These are phyloP conservation scores for Morelia viridis DNA, from an alignment of 2,797 vertebrate species.

Conservation along the genomic window DNA sequence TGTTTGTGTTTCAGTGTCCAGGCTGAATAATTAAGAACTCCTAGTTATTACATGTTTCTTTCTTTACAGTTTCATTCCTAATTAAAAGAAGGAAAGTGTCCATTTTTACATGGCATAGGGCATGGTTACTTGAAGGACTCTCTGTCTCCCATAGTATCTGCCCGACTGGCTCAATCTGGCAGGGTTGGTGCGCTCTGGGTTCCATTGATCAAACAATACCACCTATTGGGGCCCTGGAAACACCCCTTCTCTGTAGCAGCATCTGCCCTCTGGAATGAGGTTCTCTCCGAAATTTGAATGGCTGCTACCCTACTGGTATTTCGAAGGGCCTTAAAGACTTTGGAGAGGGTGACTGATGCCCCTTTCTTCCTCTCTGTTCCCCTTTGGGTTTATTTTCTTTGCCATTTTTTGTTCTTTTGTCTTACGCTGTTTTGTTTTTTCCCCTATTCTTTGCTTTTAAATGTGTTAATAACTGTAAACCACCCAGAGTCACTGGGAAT, in stretches of 20 bases:
- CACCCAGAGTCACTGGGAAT: neutral
- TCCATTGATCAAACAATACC: neutral
- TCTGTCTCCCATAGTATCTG: neutral
- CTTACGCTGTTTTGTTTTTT: no score
- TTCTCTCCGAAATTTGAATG: neutral
- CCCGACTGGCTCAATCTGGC: neutral
- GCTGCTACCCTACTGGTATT: neutral
- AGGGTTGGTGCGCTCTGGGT: neutral
- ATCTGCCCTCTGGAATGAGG: neutral
- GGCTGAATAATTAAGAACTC: neutral
- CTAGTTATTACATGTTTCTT: neutral
- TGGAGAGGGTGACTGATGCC: neutral
- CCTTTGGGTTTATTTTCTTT: neutral
- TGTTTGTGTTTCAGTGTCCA: constrained; percentile 26
- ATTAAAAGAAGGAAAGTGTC: neutral
- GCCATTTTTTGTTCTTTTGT: no score
- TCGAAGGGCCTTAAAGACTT: neutral
- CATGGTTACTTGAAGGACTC: neutral
- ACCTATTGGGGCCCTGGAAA: neutral
- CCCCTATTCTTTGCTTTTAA: neutral
- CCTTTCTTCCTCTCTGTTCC: neutral
- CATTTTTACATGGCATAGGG: neutral
- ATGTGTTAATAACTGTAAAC: neutral
- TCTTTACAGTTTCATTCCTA: neutral
- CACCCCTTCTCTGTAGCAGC: neutral